A percentile compares a stretch with the other conserved stretches of the same genome.
Evolutionary conservation across 2,113 vertebrate species (phyloP).

Genomic region (Tonatia bakeri): DNA sequence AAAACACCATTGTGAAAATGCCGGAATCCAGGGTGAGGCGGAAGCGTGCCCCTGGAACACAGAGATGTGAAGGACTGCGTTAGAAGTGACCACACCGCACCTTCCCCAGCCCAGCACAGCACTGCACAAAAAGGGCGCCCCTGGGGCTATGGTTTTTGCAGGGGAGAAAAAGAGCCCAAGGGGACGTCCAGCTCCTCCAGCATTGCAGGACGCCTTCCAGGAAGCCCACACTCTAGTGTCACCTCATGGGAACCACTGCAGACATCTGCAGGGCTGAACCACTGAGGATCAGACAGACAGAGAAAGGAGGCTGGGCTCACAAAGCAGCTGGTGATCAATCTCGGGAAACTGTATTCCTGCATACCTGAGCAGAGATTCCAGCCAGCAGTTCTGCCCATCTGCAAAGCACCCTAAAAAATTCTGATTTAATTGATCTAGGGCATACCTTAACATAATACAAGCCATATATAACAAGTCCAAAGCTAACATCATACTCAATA

Average conservation of each 20-base stretch:
- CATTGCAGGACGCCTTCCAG: background rate
- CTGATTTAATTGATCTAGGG: background rate
- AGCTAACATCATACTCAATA: background rate
- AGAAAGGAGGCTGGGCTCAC: background rate
- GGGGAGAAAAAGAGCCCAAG: background rate
- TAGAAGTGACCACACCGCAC: background rate
- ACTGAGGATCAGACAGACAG: background rate
- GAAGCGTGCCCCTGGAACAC: background rate
- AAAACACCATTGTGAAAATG: background rate
- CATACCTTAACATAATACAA: background rate
- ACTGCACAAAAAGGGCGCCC: background rate
- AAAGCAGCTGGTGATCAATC: background rate
- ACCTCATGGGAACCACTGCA: background rate
- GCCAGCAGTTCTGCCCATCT: background rate
- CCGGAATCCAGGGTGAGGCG: background rate
- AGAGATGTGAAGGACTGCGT: background rate
- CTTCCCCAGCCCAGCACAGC: background rate
- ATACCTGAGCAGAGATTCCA: background rate
- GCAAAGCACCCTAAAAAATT: background rate
- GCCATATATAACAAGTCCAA: background rate
- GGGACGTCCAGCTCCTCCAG: background rate
- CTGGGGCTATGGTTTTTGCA: background rate
- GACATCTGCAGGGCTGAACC: background rate
- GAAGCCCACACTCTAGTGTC: background rate
- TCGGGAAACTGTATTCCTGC: background rate